A percentile compares a stretch with the other conserved stretches of the same genome.
phyloP scores from a whole-genome alignment of 2,888 invertebrate genomes.

The Gonocerus acuteangulatus region DNA sequence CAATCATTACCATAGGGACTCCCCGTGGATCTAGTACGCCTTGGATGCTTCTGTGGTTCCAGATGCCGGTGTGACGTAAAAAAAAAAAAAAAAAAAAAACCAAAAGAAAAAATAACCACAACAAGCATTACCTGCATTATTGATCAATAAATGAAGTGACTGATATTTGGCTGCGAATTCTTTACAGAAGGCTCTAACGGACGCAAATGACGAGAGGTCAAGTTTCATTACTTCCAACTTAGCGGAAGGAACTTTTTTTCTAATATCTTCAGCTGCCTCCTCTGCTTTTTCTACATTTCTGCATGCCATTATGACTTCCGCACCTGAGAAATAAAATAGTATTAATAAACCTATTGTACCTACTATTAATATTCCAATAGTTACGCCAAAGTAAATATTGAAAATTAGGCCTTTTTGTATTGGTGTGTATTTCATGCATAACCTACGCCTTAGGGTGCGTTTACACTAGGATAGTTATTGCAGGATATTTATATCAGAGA shows the following conservation, averaged over 20 bases:
- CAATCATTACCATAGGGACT: no score
- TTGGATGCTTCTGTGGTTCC: no score
- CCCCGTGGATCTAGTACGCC: no score
- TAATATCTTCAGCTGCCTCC: conserved; percentile 41
- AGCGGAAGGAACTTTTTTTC: conserved; percentile 23
- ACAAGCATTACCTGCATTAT: conserved; percentile 43
- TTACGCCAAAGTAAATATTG: no score
- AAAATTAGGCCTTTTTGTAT: no score
- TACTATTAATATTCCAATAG: no score
- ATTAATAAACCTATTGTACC: neutral
- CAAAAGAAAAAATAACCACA: neutral
- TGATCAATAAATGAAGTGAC: conserved; percentile 41
- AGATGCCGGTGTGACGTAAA: no score
- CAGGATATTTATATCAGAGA: no score
- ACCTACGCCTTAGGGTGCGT: no score
- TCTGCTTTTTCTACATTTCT: conserved; percentile 44
- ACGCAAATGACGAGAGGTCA: conserved; percentile 44
- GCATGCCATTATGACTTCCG: conserved; percentile 47
- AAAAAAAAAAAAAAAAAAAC: no score
- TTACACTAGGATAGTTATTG: no score
- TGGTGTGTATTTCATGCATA: no score
- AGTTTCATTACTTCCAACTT: conserved; percentile 45
- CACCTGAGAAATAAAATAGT: conserved; percentile 39
- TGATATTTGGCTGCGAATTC: conserved; percentile 40
- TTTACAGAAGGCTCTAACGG: conserved; percentile 44